Conservation (phyloP, 37 sponge, comb jelly and placozoan genomes). For the Hormiphora californensis region DNA sequence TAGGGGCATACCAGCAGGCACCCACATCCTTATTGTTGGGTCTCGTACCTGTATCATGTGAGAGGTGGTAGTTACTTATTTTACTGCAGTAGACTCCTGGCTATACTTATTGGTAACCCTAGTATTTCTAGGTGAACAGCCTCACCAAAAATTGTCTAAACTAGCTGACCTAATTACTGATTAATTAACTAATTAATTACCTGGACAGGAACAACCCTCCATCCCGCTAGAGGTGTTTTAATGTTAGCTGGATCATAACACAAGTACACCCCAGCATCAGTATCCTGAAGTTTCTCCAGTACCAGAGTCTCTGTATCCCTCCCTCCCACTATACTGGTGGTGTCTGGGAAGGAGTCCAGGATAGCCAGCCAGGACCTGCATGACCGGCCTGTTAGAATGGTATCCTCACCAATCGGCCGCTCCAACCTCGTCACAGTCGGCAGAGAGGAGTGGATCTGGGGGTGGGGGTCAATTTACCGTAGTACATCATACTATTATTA, state of each 20-base stretch:
- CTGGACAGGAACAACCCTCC: not conserved
- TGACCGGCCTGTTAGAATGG: not conserved
- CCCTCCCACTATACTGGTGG: not conserved
- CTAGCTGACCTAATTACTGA: not conserved
- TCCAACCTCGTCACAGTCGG: not conserved
- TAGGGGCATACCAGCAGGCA: too few species aligned
- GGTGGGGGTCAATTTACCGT: too few species aligned
- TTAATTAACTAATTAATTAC: too few species aligned
- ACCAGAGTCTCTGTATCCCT: not conserved
- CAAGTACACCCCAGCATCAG: not conserved
- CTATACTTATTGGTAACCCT: too few species aligned
- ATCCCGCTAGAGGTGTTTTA: not conserved
- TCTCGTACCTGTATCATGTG: too few species aligned
- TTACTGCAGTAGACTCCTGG: too few species aligned
- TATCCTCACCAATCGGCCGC: not conserved
- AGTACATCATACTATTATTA: too few species aligned
- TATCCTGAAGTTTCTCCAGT: not conserved
- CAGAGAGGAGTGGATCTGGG: not conserved
- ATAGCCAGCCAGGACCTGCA: not conserved
- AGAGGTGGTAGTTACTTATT: too few species aligned
- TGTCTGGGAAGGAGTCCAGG: not conserved
- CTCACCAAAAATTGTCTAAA: not conserved
- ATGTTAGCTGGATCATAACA: not conserved
- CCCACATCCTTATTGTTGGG: too few species aligned
- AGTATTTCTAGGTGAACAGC: too few species aligned